Evolutionary conservation across 2,888 invertebrate species (phyloP), one percentile per base, ranked within the genome.

Genomic region (Brachylomia viminalis): DNA sequence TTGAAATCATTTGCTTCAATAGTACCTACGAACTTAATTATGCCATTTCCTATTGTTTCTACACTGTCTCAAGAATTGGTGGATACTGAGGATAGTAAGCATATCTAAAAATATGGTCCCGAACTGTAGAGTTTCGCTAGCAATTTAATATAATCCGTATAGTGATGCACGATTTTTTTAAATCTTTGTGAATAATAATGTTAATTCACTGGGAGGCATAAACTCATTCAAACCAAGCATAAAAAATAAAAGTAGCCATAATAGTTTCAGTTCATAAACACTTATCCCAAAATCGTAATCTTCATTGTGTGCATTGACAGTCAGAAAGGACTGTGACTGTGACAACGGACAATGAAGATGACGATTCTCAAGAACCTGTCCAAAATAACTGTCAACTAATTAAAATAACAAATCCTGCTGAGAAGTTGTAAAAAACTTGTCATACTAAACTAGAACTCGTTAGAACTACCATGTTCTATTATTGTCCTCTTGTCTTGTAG

Each of bases 351-450:
- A 38, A 38, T 38, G 38, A 38, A 38, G 38, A 38, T 38, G 38
- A 4, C 38, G 38, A 5, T 45, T 76, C 17, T 61, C 33, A 74
- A 20, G 11, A 61, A 52, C 56, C 56, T 68, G 62, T 67, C 30
- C n/a, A 77, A 76, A 69, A 69, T 76, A 70, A 66, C 74, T 74
- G 76, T 70, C 38, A 76, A 71, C 86, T 86, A 82, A 90, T 91
- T 90, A 90, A 56, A 86, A 82, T 88, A 90, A 90, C 88, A 90
- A 90, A 89, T 79, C 78, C 80, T 80, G 75, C 83, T 72, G 75
- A 61, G 67, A 79, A 79, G 52, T 82, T 75, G 38, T 72, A 75
- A 84, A 86, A 85, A 87, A 88, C 80, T 66, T 82, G 82, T 83
- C 82, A 83, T 81, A 64, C 38, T 61, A 30, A 86, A 79, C 75